Conservation (phyloP, 2,797 vertebrate genomes). For the Atherinosoma microstoma region DNA sequence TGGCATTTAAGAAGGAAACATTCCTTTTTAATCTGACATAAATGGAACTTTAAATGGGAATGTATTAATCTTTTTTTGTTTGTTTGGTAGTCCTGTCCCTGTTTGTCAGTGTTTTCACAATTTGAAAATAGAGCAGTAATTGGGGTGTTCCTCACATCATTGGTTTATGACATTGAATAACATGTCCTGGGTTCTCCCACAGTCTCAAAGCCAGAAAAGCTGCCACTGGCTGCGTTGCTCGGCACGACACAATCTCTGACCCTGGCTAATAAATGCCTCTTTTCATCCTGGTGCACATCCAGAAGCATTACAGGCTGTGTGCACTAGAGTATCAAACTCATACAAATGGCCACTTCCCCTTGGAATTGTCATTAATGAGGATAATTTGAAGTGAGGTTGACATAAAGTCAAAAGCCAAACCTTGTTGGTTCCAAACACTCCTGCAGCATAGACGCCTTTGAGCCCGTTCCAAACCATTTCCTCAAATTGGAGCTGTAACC, state of each 20-base stretch:
- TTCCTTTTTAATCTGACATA: not conserved
- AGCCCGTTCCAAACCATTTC: conserved; percentile 77
- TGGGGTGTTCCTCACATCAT: conserved; percentile 37
- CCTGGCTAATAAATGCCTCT: conserved; percentile 69
- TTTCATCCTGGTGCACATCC: conserved; percentile 61
- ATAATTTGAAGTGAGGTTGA: conserved; percentile 82
- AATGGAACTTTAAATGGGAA: not conserved
- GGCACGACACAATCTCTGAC: conserved; percentile 57
- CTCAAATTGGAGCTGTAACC: conserved; percentile 72
- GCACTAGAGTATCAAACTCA: conserved; percentile 65
- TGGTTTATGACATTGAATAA: conserved; percentile 52
- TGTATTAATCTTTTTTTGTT: not conserved
- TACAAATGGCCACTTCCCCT: conserved; percentile 77
- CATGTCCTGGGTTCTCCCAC: conserved; percentile 56
- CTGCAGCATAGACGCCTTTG: conserved; percentile 66
- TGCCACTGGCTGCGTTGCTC: conserved; percentile 41
- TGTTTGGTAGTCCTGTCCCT: not conserved
- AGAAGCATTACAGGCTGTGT: conserved; percentile 58
- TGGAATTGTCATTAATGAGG: conserved; percentile 79
- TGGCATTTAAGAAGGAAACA: not conserved
- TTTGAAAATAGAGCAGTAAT: not conserved
- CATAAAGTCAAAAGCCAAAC: conserved; percentile 72
- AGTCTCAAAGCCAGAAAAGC: conserved; percentile 44
- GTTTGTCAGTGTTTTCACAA: not conserved
- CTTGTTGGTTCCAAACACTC: conserved; percentile 72